Evolutionary conservation across 2,888 invertebrate species (phyloP).

Genomic region (Limnephilus rhombicus): DNA sequence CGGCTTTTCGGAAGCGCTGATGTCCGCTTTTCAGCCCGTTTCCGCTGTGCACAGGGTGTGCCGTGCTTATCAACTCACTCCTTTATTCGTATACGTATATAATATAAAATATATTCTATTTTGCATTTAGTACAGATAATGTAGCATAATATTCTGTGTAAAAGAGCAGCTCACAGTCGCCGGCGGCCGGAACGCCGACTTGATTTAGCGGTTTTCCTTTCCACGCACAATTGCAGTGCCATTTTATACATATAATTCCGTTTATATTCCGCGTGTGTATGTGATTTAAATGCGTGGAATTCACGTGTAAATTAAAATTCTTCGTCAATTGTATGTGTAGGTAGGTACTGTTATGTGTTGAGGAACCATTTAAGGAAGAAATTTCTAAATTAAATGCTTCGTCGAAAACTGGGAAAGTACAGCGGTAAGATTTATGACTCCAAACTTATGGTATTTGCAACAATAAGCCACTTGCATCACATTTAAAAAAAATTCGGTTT

Average conservation of each 20-base stretch:
- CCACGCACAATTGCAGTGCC: constrained; percentile 7
- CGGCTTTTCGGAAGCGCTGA: constrained; percentile 37
- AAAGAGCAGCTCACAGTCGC: neutral
- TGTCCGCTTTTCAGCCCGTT: constrained; percentile 46
- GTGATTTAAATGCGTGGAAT: neutral
- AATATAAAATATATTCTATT: neutral
- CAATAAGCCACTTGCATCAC: no score
- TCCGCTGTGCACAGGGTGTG: constrained; percentile 19
- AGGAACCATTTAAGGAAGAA: neutral
- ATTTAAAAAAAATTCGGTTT: no score
- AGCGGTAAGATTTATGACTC: neutral
- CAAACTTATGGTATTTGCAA: neutral
- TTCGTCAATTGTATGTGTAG: neutral
- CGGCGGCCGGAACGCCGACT: constrained; percentile 15
- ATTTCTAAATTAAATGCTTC: neutral
- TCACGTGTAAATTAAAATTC: neutral
- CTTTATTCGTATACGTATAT: neutral
- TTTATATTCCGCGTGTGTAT: neutral
- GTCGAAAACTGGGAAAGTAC: neutral
- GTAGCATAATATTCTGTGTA: neutral
- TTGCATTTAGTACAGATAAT: neutral
- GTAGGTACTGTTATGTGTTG: neutral
- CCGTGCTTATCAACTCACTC: constrained; percentile 7
- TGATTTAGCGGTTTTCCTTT: constrained; percentile 21
- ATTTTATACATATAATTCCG: neutral